A percentile compares a stretch with the other conserved stretches of the same genome.
Evolutionary conservation across 1,140 invertebrate genomes (phyloP).

Genomic region (Drosophila lini): DNA sequence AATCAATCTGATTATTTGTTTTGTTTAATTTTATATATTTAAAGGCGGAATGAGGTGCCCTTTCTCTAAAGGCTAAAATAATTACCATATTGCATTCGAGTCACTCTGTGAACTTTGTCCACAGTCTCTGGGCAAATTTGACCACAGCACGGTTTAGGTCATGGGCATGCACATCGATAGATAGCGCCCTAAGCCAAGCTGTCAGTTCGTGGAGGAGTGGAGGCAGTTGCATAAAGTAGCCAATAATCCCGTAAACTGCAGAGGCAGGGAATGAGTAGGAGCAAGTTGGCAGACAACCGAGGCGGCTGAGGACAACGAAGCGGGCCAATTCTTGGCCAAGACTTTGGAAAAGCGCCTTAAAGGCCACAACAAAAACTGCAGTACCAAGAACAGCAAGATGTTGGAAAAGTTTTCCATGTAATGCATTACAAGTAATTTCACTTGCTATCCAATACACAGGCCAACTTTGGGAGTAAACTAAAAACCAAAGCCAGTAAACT

Average conservation of each 20-base stretch:
- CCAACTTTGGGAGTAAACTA: conserved; percentile 54
- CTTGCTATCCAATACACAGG: conserved; percentile 56
- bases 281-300: conserved; percentile 53
- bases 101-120: conserved; percentile 55
- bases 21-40: conserved; percentile 15
- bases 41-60: neutral
- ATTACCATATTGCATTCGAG: conserved; percentile 71
- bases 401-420: conserved; percentile 72
- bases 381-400: conserved; percentile 24
- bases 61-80: conserved; percentile 39
- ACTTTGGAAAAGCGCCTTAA: conserved; percentile 52
- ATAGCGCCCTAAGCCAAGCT: conserved; percentile 58
- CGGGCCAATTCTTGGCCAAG: conserved; percentile 44
- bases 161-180: conserved; percentile 64
- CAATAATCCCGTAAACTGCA: conserved; percentile 65
- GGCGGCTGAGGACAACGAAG: conserved; percentile 47
- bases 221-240: conserved; percentile 69
- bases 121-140: conserved; percentile 61
- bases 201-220: conserved; percentile 28
- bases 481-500: conserved; percentile 64
- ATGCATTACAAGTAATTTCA: conserved; percentile 83
- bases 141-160: conserved; percentile 37
- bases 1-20: neutral
- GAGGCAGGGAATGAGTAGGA: conserved; percentile 4
- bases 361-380: conserved; percentile 48